Percentiles rank a stretch among this genome's conserved stretches.
These are phyloP conservation scores for Serilophus lunatus DNA, from an alignment of 2,113 vertebrate genomes.

Conservation along the genomic window DNA sequence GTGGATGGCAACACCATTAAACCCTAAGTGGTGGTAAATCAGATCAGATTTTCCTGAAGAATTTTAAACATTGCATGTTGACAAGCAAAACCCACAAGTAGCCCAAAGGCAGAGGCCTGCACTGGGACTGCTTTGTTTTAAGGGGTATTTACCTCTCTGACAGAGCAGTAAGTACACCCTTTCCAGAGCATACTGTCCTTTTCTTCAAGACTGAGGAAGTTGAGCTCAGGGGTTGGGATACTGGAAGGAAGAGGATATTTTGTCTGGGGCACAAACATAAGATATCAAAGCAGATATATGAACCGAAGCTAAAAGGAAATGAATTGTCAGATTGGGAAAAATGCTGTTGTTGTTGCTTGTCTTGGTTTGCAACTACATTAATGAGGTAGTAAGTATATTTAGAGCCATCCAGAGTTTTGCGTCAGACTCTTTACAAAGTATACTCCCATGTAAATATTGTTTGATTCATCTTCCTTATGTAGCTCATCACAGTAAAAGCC, in stretches of 20 bases:
- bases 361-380: neutral
- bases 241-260: slow-evolving; percentile 65
- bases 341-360: slow-evolving; percentile 8
- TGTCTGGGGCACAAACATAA: slow-evolving; percentile 55
- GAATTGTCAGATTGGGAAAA: slow-evolving; percentile 36
- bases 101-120: neutral
- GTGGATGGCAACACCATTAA: neutral
- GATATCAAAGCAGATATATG: slow-evolving; percentile 46
- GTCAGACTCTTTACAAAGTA: neutral
- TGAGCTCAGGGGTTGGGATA: slow-evolving; percentile 10
- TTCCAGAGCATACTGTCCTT: neutral
- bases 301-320: slow-evolving; percentile 50
- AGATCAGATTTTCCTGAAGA: neutral
- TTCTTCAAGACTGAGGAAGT: slow-evolving; percentile 39
- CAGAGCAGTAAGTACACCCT: neutral
- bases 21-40: neutral
- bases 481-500: neutral
- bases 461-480: neutral
- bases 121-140: neutral
- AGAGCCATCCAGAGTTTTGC: neutral
- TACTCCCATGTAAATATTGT: neutral
- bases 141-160: neutral
- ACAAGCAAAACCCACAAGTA: neutral
- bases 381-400: neutral
- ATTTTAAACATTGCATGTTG: neutral